Base-by-base conservation (phyloP, 2,888 invertebrate species). In the Erebia ligea region DNA sequence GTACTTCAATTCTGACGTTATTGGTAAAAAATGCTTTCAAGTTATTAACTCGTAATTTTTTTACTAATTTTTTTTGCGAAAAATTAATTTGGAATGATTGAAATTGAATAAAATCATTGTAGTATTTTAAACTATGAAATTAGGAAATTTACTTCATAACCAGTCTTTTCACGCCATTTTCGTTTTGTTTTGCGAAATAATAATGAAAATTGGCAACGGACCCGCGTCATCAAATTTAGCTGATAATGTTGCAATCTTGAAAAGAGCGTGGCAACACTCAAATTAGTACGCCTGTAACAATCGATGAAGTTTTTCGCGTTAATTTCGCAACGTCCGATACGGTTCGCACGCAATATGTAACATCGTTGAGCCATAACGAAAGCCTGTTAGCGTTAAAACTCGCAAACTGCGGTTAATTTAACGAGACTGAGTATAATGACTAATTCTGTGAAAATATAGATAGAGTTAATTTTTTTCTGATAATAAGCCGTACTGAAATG, bases 251-350 rank as follows among this genome's bases (percentile, higher is more conserved):
- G 69, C 63, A 67, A 63, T 64, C 67, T 58, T 67, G 68, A 68
- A 75, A 75, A 68, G 52, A 48, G 79, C 84, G 78, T 82, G 73
- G 84, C 84, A 88, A 86, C 78, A 71, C 72, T 82, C 76, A 78
- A 89, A 91, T 92, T 92, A 91, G 86, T 89, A 89, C 90, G 82
- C 84, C 80, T 82, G 88, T 84, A 86, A 86, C 86, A 87, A 85
- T 79, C 82, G 82, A 84, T 85, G 81, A 82, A 81, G 84, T 87
- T 88, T 90, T 87, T 82, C 75, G 81, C 81, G 79, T 80, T 71
- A 77, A 84, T 88, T 87, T 88, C 85, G 80, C 81, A 88, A 91
- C 80, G 76, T 75, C 85, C 86, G 91, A 88, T 87, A 87, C 91
- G 89, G 88, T 91, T 85, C 84, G 86, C 77, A 81, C 84, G 80